Percentiles rank a stretch among this genome's conserved stretches.
Evolutionary conservation across 2,888 invertebrate species (phyloP).

Genomic region (Thymelicus lineola): DNA sequence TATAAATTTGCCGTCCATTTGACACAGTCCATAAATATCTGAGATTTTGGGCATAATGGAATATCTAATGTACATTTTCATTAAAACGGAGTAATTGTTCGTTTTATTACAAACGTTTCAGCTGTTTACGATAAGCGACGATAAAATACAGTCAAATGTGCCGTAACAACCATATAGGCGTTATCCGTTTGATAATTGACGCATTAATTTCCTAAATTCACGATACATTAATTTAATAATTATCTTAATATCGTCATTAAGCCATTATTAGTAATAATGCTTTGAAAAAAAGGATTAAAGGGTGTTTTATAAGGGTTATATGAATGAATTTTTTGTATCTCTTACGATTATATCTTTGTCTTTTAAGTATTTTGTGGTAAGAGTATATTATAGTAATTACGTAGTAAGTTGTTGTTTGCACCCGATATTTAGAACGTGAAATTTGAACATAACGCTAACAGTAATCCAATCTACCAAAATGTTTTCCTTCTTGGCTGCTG

Average conservation of each 20-base stretch:
- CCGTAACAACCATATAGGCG: constrained; percentile 18
- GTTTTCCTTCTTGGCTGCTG: background rate
- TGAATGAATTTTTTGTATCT: too few species aligned
- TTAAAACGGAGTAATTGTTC: constrained; percentile 1
- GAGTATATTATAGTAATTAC: too few species aligned
- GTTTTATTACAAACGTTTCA: constrained; percentile 51
- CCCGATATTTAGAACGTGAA: too few species aligned
- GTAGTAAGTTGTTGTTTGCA: too few species aligned
- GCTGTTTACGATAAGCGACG: constrained; percentile 59
- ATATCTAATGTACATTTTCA: background rate
- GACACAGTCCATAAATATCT: background rate
- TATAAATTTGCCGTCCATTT: background rate
- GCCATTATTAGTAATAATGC: background rate
- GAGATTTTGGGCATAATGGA: background rate
- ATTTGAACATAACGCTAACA: background rate
- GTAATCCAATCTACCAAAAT: background rate
- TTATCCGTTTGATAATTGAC: constrained; percentile 24
- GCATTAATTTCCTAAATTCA: constrained; percentile 52
- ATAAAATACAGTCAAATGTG: constrained; percentile 55
- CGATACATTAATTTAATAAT: constrained; percentile 39
- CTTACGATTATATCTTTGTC: too few species aligned
- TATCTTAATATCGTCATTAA: background rate
- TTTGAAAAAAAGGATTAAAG: background rate
- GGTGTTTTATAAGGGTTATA: background rate
- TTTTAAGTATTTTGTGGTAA: too few species aligned